Conservation (phyloP, 2,113 vertebrate species). For the Deroptyus accipitrinus region DNA sequence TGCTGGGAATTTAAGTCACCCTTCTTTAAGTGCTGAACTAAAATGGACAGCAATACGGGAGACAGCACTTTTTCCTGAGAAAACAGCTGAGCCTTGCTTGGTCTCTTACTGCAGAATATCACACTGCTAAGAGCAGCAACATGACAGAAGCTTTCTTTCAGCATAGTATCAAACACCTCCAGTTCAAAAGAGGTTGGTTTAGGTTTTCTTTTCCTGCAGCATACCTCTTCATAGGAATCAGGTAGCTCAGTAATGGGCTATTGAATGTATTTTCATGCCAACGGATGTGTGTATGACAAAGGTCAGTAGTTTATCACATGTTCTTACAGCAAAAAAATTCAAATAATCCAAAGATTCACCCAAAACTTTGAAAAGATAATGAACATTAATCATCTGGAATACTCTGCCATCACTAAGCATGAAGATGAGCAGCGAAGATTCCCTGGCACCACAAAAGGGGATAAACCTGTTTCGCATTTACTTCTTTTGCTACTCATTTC, state of each 20-base stretch:
- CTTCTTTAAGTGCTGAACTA: background rate
- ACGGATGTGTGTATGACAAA: background rate
- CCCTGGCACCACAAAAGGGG: background rate
- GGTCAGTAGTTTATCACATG: background rate
- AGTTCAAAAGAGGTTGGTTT: background rate
- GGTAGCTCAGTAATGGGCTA: background rate
- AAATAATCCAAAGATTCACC: background rate
- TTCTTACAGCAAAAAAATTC: background rate
- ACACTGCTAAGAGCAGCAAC: background rate
- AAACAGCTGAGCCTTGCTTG: background rate
- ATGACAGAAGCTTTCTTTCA: rapidly evolving
- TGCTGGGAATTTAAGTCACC: background rate
- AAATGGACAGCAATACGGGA: background rate
- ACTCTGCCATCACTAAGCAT: background rate
- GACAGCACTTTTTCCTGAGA: background rate
- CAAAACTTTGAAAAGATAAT: background rate
- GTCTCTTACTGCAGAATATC: background rate
- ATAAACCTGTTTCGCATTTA: background rate
- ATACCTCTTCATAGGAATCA: background rate
- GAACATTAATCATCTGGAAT: background rate
- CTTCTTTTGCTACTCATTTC: background rate
- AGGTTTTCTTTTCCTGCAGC: background rate
- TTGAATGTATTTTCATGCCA: background rate
- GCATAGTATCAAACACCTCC: background rate
- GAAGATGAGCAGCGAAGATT: background rate